Conservation (phyloP, 2,888 invertebrate genomes). For the Uropetala carovei region DNA sequence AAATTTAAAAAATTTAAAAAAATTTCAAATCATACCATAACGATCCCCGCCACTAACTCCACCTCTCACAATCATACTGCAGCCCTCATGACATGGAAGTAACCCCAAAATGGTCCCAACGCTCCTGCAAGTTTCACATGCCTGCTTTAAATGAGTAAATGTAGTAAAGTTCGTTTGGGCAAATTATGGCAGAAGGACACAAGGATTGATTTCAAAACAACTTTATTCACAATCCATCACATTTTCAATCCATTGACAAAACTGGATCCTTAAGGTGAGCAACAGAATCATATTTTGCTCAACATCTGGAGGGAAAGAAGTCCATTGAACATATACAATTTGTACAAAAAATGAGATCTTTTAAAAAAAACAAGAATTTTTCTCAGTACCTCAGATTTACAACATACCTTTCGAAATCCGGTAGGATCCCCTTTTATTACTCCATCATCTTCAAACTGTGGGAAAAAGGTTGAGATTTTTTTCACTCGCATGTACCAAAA, state of each 20-base stretch:
- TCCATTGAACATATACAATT: slow-evolving; percentile 49
- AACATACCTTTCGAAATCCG: not conserved
- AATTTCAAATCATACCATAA: too few species aligned
- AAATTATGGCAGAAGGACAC: not conserved
- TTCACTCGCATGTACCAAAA: slow-evolving; percentile 48
- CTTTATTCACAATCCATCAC: slow-evolving; percentile 64
- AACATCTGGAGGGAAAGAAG: slow-evolving; percentile 54
- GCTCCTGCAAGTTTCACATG: too few species aligned
- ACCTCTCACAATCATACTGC: too few species aligned
- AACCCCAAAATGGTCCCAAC: too few species aligned
- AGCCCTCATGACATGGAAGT: too few species aligned
- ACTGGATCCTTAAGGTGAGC: slow-evolving; percentile 55
- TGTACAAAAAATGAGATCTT: slow-evolving; percentile 61
- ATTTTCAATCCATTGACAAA: slow-evolving; percentile 62
- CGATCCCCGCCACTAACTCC: too few species aligned
- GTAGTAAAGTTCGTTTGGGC: too few species aligned
- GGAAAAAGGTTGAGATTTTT: slow-evolving; percentile 4
- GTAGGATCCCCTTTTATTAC: not conserved
- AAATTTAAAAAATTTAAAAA: too few species aligned
- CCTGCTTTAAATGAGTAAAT: too few species aligned
- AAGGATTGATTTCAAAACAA: slow-evolving; percentile 44
- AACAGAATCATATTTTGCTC: slow-evolving; percentile 55
- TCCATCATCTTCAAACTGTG: not conserved
- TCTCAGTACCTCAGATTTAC: not conserved
- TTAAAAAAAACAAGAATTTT: slow-evolving; percentile 34